Conservation (phyloP, 2,113 vertebrate species). For the Prionailurus bengalensis region DNA sequence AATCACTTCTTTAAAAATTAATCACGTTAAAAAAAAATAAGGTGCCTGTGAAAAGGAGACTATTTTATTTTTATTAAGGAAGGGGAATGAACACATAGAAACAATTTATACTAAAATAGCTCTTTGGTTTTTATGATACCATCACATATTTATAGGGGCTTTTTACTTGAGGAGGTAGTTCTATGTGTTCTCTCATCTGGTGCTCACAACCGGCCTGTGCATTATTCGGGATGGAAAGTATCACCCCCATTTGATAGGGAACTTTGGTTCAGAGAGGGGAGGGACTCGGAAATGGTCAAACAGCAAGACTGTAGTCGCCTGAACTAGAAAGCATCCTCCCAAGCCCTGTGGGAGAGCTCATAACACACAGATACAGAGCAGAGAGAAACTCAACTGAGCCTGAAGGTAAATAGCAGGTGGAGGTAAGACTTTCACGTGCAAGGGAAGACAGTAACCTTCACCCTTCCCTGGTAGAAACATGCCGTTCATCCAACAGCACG, state of each 20-base stretch:
- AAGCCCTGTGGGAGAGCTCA: neutral
- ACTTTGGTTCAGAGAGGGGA: neutral
- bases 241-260: neutral
- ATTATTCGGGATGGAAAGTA: fast-evolving
- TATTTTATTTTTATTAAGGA: neutral
- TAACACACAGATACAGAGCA: neutral
- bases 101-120: neutral
- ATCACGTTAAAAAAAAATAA: neutral
- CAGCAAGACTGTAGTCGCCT: neutral
- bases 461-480: neutral
- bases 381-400: neutral
- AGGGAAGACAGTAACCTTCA: neutral
- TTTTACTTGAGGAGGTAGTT: neutral
- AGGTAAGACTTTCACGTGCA: fast-evolving
- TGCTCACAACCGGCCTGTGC: neutral
- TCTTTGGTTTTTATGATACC: neutral
- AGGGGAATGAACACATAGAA: neutral
- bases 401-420: neutral
- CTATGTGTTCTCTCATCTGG: neutral
- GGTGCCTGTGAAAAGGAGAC: conserved; percentile 19
- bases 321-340: neutral
- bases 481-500: fast-evolving
- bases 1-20: neutral
- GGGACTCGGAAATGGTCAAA: neutral
- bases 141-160: neutral